Evolutionary conservation across 2,888 invertebrate species (phyloP), one percentile per base, ranked within the genome.

Genomic region (Amiota mariae): DNA sequence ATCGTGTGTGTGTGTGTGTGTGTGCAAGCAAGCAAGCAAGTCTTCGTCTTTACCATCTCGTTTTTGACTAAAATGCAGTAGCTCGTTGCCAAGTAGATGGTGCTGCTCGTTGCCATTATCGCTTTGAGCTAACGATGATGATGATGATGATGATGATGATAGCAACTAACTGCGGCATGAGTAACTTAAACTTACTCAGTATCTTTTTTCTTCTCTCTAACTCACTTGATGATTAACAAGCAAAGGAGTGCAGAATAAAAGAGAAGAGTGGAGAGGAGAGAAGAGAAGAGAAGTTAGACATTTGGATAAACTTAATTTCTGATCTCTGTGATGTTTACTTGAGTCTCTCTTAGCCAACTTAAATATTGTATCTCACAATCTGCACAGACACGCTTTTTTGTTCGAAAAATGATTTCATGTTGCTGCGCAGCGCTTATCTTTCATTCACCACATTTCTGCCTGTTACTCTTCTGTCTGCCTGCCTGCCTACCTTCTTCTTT

Each of bases 1-100:
- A 72, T 68, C 61, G 73, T 59, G 49, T 48, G 24, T 18, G 78
- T 24, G 24, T n/a, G n/a, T n/a, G n/a, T n/a, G n/a, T n/a, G n/a
- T n/a, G n/a, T n/a, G n/a, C n/a, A n/a, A n/a, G n/a, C n/a, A n/a
- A n/a, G n/a, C n/a, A n/a, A n/a, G n/a, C 76, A 57, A 75, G 54
- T 61, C 59, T 59, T 59, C 18, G 12, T 59, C 20, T 20, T 18
- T n/a, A n/a, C n/a, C n/a, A n/a, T n/a, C n/a, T n/a, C n/a, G n/a
- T n/a, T n/a, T 8, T 59, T 63, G 54, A 20, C 18, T 12, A 51
- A 67, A 68, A 68, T 68, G 67, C 51, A 51, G 67, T 68, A 68
- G 67, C 67, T n/a, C n/a, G n/a, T n/a, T 11, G 51, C 51, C 24
- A n/a, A 68, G 67, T 15, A 6, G 10, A 20, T 51, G 54, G 2